Evolutionary conservation across 1,140 invertebrate species (phyloP), one percentile per base, ranked within the genome.

Genomic region (Carposina sasakii): DNA sequence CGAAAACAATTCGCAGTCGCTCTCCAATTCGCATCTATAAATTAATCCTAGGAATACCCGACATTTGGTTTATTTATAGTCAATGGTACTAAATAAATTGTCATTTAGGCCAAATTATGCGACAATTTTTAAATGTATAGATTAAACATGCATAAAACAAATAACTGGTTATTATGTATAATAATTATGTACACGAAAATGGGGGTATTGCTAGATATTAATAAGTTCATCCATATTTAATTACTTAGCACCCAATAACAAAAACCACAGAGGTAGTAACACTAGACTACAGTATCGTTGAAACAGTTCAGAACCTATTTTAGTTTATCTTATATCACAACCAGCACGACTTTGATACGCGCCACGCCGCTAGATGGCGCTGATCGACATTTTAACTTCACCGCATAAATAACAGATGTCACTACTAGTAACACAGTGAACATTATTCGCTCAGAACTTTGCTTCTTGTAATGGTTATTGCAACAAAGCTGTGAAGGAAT

Each of bases 191-290:
- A 43, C 54, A 58, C 56, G 16, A 58, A 66, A 67, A 70, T 65
- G 73, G 52, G 58, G 65, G 63, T 72, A 68, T 66, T 58, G 45
- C 63, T 9, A 20, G n/a, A 48, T 33, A 41, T 31, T 57, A 62
- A n/a, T n/a, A n/a, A n/a, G n/a, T n/a, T n/a, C n/a, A n/a, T n/a
- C n/a, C n/a, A n/a, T n/a, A n/a, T n/a, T n/a, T n/a, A n/a, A n/a
- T n/a, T n/a, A n/a, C n/a, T 64, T 70, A 74, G 70, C 67, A 71
- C 70, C 67, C 63, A 65, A 63, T 60, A 63, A 49, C 50, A 48
- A 59, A 34, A 47, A 51, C 21, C 28, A 57, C 10, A 28, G 36
- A 47, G 22, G 37, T 40, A 40, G 34, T 33, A 34, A 33, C n/a
- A n/a, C n/a, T n/a, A n/a, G n/a, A n/a, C 17, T 20, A 12, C 36